phyloP scores from a whole-genome alignment of 2,797 vertebrate species.

The Sebastes trivittatus region DNA sequence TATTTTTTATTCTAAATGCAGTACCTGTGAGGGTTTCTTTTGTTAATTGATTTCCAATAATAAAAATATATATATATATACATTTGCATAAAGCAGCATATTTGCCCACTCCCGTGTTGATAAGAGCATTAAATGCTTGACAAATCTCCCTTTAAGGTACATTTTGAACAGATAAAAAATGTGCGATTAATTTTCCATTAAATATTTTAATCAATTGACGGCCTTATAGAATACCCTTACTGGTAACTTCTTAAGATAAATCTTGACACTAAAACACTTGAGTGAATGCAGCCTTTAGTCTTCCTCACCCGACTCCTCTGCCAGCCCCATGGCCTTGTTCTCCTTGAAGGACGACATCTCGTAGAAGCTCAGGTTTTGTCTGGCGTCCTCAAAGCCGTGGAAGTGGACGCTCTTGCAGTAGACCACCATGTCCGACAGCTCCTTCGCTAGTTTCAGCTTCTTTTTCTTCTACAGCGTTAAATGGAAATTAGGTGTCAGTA shows the following conservation, averaged over 20 bases:
- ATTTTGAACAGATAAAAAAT: too few species aligned
- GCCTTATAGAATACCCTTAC: neutral
- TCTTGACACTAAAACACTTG: neutral
- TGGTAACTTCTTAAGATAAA: neutral
- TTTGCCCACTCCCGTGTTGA: too few species aligned
- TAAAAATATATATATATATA: too few species aligned
- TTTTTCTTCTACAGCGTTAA: slow-evolving; percentile 78
- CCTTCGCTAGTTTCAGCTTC: slow-evolving; percentile 88
- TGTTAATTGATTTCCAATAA: too few species aligned
- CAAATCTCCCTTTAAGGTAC: too few species aligned
- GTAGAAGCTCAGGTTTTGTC: slow-evolving; percentile 84
- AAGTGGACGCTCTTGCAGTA: slow-evolving; percentile 97
- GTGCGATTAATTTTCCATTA: too few species aligned
- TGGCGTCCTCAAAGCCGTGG: slow-evolving; percentile 84
- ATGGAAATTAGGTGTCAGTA: neutral
- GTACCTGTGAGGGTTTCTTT: too few species aligned
- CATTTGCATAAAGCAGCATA: too few species aligned
- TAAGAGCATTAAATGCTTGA: too few species aligned
- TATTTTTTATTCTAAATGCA: too few species aligned
- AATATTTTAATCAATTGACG: fast-evolving
- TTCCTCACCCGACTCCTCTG: slow-evolving; percentile 87
- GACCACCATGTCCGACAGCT: slow-evolving; percentile 92
- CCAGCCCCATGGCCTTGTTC: slow-evolving; percentile 86
- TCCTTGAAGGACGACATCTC: slow-evolving; percentile 95
- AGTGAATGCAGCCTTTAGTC: neutral